Evolutionary conservation across 92 coral and sea anemone species (phyloP), one percentile per base, ranked within the genome.

Genomic region (Hydrozoanthus gracilis): DNA sequence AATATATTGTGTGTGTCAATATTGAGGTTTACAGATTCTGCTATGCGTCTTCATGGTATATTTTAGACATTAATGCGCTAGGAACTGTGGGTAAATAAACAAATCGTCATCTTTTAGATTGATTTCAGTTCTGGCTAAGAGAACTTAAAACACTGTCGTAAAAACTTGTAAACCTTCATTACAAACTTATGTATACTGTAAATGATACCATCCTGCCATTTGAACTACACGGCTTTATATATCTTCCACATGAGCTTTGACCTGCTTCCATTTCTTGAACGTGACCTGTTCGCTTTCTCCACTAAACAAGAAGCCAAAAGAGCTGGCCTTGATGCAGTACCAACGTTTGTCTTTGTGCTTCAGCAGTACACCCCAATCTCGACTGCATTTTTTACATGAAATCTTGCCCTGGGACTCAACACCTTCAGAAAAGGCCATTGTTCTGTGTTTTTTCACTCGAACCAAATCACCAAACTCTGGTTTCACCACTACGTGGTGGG

Each of bases 341-440:
- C 84, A 83, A 4, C 86, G 88, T 10, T 44, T 52, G 48, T 85
- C 82, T 8, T 93, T 83, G 50, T 88, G 86, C 71, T 79, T 93
- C 49, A 93, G 92, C 54, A 88, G 82, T 15, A 89, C 90, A 9
- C 96, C 96, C 96, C 96, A 93, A 9, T 91, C 96, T 2, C 70
- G 84, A 47, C 66, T 90, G 65, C 96, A 93, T 5, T 44, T 52
- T 9, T 39, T 60, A 67, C 96, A 93, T 54, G 75, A 85, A 4
- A 93, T 88, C 83, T 92, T 88, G 1, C 92, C 92, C 58, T 86
- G 82, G 44, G 74, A 82, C 56, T 87, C 92, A 73, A 90, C 50
- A 3, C 78, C 90, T 15, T 90, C 88, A 3, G 47, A 8, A 50
- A 54, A 58, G 20, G 2, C 6, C 62, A 49, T 45, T 52, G 79